Base-by-base conservation (phyloP, 2,113 vertebrate genomes). In the Daubentonia madagascariensis region DNA sequence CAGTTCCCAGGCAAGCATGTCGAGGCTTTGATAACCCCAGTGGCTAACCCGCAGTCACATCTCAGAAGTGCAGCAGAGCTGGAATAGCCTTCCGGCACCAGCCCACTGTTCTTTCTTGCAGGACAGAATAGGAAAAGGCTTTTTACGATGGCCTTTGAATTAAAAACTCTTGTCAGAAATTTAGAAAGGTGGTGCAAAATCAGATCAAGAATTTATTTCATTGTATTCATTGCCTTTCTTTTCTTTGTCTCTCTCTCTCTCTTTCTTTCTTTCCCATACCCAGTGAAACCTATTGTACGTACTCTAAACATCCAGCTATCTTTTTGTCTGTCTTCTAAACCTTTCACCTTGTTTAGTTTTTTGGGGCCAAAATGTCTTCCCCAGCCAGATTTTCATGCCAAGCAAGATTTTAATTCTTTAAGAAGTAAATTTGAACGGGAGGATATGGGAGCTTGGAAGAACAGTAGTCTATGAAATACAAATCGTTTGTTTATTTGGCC, bases 401-500 rank as follows among this genome's bases (percentile, higher is more conserved):
- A 72, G 45, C 40, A 88, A 68, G 68, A 6, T 92, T 85, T 80
- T 28, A 22, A 50, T 28, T 28, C 84, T 72, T 76, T 25, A 67
- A 96, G 91, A 79, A 93, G 72, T 40, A 17, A 48, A 59, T 80
- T 52, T 61, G 63, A 85, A 93, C 80, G 54, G 96, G 96, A 94
- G 94, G 96, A 83, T 97, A 68, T 40, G 61, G 28, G 23, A 76
- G 40, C 75, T 30, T 45, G 54, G 32, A 72, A 90, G 85, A 80
- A 57, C 50, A 76, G 32, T 8, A 59, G 23, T 18, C 79, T 90
- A 30, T 43, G 79, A 97, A 81, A 88, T 97, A 95, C 73, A 97
- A 88, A 73, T 43, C 12, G 0, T 94, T 95, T 81, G 81, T 93
- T 96, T 85, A 73, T 63, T 45, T 75, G 90, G 30, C 57, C 70